Percentiles rank a stretch among this genome's conserved stretches.
These are phyloP conservation scores for Tribolium madens DNA, from an alignment of 1,140 invertebrate genomes.

Conservation along the genomic window DNA sequence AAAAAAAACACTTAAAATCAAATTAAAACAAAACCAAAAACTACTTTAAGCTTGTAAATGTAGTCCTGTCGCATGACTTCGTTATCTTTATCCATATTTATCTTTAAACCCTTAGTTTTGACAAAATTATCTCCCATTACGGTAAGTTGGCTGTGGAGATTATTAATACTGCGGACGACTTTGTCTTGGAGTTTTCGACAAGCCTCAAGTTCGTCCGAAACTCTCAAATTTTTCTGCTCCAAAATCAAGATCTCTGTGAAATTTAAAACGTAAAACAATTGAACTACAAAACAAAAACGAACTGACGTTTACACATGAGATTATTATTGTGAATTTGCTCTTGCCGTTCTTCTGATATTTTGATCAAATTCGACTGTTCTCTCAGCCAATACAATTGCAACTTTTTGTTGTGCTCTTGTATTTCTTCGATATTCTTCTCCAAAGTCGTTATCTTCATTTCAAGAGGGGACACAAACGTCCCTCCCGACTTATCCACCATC, in stretches of 20 bases:
- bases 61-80: constrained; percentile 70
- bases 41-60: constrained; percentile 67
- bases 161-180: constrained; percentile 72
- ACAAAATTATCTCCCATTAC: constrained; percentile 72
- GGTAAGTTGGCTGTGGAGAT: constrained; percentile 71
- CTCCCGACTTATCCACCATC: constrained; percentile 65
- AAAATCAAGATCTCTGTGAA: constrained; percentile 77
- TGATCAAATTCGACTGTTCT: constrained; percentile 77
- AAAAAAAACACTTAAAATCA: too few species aligned
- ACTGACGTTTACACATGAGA: constrained; percentile 75
- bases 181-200: constrained; percentile 70
- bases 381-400: constrained; percentile 81
- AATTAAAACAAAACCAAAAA: background rate
- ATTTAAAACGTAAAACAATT: constrained; percentile 38
- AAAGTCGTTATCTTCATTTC: constrained; percentile 72
- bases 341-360: constrained; percentile 75
- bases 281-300: constrained; percentile 25
- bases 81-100: constrained; percentile 73
- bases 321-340: constrained; percentile 75
- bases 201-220: constrained; percentile 74
- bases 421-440: constrained; percentile 73
- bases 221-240: constrained; percentile 78
- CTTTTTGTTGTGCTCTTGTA: constrained; percentile 71
- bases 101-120: constrained; percentile 71
- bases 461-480: constrained; percentile 61